Base-by-base conservation (phyloP, 2,888 invertebrate species). In the Hermaeophaga mercurialis region DNA sequence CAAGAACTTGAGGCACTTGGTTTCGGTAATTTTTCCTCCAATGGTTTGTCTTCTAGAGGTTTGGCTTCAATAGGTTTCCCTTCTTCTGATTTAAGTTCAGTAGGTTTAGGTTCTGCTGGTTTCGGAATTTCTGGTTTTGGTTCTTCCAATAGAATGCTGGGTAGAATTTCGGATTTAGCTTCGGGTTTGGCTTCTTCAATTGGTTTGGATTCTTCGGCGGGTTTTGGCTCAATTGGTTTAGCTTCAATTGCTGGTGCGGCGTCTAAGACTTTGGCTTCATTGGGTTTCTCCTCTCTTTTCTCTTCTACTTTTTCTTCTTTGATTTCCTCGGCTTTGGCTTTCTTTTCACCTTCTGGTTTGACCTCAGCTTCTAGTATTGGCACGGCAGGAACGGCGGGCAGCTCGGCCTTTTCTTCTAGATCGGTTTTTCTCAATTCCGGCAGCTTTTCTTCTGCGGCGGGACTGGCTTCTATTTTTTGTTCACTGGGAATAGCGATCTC, bases 1-100 rank as follows among this genome's bases (percentile, higher is more conserved):
- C 73, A 76, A 70, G 75, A 75, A 71, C 73, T 76, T 49, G 71
- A 59, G 62, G 70, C 66, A 64, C 66, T 68, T 33, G 71, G 66
- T 55, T 66, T 65, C 8, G 72, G 69, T 61, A 68, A 59, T 65
- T 71, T 68, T 53, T 69, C 73, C 22, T 50, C 50, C 63, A 61
- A 48, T 60, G 60, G 56, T 50, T 57, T 39, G 61, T 56, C 59
- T 66, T 65, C 54, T 64, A 65, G 70, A 6, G 68, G 65, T 65
- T 71, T 68, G 53, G 68, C 73, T 26, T 50, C 50, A 63, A 61
- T 48, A 59, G 60, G 56, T 50, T 57, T 39, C 61, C 55, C 58
- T 65, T 60, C 50, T 46, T 50, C 47, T 57, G 57, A 39, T 48
- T 57, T 53, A 17, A 38, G 22, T 31, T 78, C 81, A 71, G n/a